Base-by-base conservation (phyloP, 2,113 vertebrate genomes). In the Tetraodon nigroviridis region DNA sequence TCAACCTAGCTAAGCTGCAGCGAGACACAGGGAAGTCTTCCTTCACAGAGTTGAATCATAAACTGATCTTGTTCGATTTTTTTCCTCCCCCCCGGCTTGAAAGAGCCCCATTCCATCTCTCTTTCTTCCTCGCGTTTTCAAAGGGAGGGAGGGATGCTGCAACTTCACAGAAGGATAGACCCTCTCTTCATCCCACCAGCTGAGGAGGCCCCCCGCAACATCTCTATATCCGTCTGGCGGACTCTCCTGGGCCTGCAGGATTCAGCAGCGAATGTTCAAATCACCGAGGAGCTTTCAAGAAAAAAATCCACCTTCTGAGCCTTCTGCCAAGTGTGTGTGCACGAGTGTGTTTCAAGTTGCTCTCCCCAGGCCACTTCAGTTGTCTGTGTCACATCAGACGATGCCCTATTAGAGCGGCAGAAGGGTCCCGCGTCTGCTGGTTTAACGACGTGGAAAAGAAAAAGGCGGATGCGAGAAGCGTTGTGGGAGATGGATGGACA, bases 61-160 rank as follows among this genome's bases (percentile, higher is more conserved):
- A 84, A 83, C 80, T 78, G 83, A 89, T 86, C 87, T 86, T 83
- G 86, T 91, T 91, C 87, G 85, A 91, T 92, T 90, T 89, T 75
- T 74, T 48, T 51, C 44, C 32, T 58, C 32, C 46, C 22, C 63
- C 11, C 57, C n/a, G 32, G 32, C 68, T 74, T 79, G 62, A 82
- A 87, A 86, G 80, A 66, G 21, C 51, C 61, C 15, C 22, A 19
- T 61, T 76, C 69, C 32, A 67, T 71, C 81, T 69, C 65, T 67
- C 74, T 79, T 83, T 84, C 73, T 86, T 84, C 80, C 85, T 51
- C 3, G 2, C 0, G 19, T 63, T 68, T 82, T 89, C 84, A 88
- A 87, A 90, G 84, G 74, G 70, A 69, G 70, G 64, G 61, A 74
- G 69, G 69, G 77, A 75, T 75, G 71, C 69, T 61, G 78, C 71